Evolutionary conservation across 2,113 vertebrate species (phyloP).

Genomic region (Suricata suricatta): DNA sequence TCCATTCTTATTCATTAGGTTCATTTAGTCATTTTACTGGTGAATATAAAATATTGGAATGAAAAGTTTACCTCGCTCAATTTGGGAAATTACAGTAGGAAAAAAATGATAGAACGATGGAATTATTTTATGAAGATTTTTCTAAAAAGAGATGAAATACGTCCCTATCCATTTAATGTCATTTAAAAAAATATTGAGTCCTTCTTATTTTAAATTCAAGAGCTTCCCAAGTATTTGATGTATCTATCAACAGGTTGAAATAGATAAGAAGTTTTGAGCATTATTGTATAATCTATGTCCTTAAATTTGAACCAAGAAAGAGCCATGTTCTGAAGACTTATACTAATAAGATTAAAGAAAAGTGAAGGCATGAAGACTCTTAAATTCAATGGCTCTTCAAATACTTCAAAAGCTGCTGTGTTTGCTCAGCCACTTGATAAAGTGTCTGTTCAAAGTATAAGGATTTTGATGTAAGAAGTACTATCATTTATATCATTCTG

Average conservation of each 20-base stretch:
- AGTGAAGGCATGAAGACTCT: conserved; percentile 70
- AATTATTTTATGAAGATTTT: background rate
- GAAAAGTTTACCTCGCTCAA: background rate
- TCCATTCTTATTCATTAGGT: background rate
- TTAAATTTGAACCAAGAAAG: conserved; percentile 62
- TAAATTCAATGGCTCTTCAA: conserved; percentile 78
- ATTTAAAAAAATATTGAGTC: conserved; percentile 65
- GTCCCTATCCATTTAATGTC: conserved; percentile 9
- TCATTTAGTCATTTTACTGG: background rate
- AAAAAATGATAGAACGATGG: background rate
- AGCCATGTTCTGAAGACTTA: conserved; percentile 70
- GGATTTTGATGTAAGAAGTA: conserved; percentile 66
- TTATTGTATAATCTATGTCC: conserved; percentile 61
- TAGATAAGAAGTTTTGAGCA: conserved; percentile 60
- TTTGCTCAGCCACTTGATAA: conserved; percentile 80
- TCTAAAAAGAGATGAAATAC: conserved; percentile 17
- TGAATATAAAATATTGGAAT: background rate
- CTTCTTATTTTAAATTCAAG: conserved; percentile 68
- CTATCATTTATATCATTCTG: conserved; percentile 76
- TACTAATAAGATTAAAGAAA: conserved; percentile 75
- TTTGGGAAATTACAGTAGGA: background rate
- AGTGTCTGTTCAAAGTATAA: conserved; percentile 64
- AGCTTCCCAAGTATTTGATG: conserved; percentile 69
- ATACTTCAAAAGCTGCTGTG: conserved; percentile 72
- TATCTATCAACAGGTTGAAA: conserved; percentile 68